Conservation (phyloP, 1,140 invertebrate genomes). For the Myzus persicae region DNA sequence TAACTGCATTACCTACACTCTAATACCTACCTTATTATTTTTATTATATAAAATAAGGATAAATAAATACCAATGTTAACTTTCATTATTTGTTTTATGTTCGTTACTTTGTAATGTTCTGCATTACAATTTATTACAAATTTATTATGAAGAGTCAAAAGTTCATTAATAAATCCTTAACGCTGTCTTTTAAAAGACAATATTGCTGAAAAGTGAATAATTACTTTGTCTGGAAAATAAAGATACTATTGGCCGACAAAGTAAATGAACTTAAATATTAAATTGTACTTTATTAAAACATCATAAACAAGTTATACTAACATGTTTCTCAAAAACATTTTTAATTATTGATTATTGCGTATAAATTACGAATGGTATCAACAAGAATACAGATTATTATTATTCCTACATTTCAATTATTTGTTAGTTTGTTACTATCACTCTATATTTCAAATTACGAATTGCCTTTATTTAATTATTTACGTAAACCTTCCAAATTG, state of each 20-base stretch:
- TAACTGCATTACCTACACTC: neutral
- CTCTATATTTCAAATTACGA: slow-evolving; percentile 36
- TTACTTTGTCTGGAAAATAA: slow-evolving; percentile 3
- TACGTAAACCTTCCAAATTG: slow-evolving; percentile 47
- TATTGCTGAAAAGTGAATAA: neutral
- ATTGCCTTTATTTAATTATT: slow-evolving; percentile 47
- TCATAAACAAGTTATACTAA: neutral
- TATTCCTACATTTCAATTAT: slow-evolving; percentile 1
- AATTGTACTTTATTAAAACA: neutral
- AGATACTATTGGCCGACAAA: slow-evolving; percentile 4
- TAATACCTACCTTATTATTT: neutral
- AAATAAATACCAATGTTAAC: neutral
- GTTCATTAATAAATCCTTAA: neutral
- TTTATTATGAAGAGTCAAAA: too few species aligned
- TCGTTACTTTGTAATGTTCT: neutral
- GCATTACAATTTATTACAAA: neutral
- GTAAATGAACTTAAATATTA: neutral
- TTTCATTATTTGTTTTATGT: neutral
- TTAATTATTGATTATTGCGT: neutral
- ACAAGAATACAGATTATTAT: neutral
- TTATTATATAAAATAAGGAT: neutral
- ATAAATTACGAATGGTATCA: neutral
- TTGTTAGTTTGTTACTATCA: neutral
- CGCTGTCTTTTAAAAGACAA: neutral
- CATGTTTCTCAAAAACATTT: neutral